These are phyloP conservation scores for Leptinotarsa defecta DNA, from an alignment of 1,140 invertebrate genomes.

Conservation along the genomic window DNA sequence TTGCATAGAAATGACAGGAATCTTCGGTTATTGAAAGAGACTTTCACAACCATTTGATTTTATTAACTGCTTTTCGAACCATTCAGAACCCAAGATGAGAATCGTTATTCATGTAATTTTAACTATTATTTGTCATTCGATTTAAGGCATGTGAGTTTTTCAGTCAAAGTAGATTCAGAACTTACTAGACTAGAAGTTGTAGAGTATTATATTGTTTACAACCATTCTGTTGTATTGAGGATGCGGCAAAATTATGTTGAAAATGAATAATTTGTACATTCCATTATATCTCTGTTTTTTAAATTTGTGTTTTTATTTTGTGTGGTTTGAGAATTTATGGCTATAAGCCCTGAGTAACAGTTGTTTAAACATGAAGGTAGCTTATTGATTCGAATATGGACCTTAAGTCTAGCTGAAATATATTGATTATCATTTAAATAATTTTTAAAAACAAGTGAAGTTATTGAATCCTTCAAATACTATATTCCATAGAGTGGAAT, in stretches of 20 bases:
- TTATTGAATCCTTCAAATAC: too few relatives aligned
- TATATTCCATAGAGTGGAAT: too few relatives aligned
- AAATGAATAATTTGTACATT: constrained; percentile 53
- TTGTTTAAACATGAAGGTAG: too few relatives aligned
- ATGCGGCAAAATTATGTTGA: constrained; percentile 51
- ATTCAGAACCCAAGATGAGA: too few relatives aligned
- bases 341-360: too few relatives aligned
- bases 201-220: constrained; percentile 42
- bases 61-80: background rate
- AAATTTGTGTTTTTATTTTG: constrained; percentile 46
- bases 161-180: constrained; percentile 27
- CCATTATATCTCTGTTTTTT: constrained; percentile 51
- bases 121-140: constrained; percentile 24
- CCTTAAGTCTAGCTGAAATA: too few relatives aligned
- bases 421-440: too few relatives aligned
- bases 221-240: constrained; percentile 46
- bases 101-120: constrained; percentile 36
- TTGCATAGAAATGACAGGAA: too few relatives aligned
- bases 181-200: constrained; percentile 26
- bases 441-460: too few relatives aligned
- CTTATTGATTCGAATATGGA: too few relatives aligned
- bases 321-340: too few relatives aligned
- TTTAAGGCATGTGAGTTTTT: constrained; percentile 25
- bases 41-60: constrained; percentile 29
- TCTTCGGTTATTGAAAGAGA: too few relatives aligned